phyloP scores from a whole-genome alignment of 1,140 invertebrate genomes.

The Heliconius congener region DNA sequence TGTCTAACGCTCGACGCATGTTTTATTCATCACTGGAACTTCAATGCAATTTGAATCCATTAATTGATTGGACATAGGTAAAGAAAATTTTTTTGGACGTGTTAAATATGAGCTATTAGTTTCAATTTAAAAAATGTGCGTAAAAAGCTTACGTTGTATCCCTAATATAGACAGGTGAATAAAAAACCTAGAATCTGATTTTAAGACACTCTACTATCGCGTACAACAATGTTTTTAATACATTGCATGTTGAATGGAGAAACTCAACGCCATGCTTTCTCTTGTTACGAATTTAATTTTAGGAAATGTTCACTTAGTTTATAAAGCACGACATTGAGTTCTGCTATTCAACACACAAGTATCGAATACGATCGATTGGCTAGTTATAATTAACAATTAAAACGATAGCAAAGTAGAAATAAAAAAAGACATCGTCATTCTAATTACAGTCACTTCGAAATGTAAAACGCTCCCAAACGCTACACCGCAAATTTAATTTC shows the following conservation, averaged over 20 bases:
- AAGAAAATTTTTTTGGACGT: background rate
- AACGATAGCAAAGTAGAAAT: background rate
- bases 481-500: conserved; percentile 35
- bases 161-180: no score
- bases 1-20: conserved; percentile 28
- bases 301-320: no score
- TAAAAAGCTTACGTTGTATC: no score
- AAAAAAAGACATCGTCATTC: background rate
- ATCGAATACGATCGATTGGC: no score
- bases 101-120: background rate
- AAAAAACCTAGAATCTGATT: no score
- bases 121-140: background rate
- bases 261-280: no score
- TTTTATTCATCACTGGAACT: conserved; percentile 33
- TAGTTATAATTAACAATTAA: background rate
- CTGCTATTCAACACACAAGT: no score
- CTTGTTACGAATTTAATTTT: no score
- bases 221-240: no score
- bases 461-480: conserved; percentile 19
- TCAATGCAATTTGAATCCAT: conserved; percentile 32
- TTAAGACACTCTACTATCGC: no score
- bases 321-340: no score
- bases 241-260: no score
- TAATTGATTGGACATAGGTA: conserved; percentile 23
- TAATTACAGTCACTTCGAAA: conserved; percentile 9